These are phyloP conservation scores for Montipora capricornis DNA, from an alignment of 64 coral and sea anemone species.

Conservation along the genomic window DNA sequence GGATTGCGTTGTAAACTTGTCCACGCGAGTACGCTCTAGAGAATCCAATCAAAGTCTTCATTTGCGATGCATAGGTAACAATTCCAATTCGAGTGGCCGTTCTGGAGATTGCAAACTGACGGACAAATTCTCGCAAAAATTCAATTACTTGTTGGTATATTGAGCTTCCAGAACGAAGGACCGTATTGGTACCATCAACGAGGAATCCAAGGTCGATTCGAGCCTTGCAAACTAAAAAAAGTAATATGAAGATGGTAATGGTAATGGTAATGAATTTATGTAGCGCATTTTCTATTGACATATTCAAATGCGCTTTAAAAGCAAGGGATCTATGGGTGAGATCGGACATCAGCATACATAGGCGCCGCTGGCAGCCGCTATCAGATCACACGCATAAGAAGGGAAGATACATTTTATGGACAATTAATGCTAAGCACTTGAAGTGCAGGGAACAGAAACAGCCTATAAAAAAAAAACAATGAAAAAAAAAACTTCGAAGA, in stretches of 20 bases:
- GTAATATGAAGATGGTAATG: too few relatives aligned
- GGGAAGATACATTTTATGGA: too few relatives aligned
- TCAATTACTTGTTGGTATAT: not conserved
- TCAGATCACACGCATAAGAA: too few relatives aligned
- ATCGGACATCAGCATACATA: too few relatives aligned
- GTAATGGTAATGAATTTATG: too few relatives aligned
- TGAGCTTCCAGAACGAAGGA: not conserved
- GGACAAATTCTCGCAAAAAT: conserved; percentile 21
- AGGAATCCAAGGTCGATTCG: conserved; percentile 43
- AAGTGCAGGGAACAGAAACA: not conserved
- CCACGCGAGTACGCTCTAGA: not conserved
- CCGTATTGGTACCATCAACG: not conserved
- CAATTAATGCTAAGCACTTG: too few relatives aligned
- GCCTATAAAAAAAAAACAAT: not conserved
- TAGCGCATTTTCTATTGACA: too few relatives aligned
- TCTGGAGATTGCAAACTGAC: conserved; percentile 21
- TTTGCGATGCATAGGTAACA: not conserved
- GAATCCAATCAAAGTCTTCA: not conserved
- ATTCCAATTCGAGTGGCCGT: not conserved
- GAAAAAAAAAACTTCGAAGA: not conserved
- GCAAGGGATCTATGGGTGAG: too few relatives aligned
- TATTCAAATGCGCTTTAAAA: too few relatives aligned
- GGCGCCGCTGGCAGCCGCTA: too few relatives aligned
- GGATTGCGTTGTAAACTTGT: conserved; percentile 7
- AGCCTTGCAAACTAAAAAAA: conserved; percentile 22